Evolutionary conservation across 1,140 invertebrate genomes (phyloP).

Genomic region (Pogonomyrmex californicus): DNA sequence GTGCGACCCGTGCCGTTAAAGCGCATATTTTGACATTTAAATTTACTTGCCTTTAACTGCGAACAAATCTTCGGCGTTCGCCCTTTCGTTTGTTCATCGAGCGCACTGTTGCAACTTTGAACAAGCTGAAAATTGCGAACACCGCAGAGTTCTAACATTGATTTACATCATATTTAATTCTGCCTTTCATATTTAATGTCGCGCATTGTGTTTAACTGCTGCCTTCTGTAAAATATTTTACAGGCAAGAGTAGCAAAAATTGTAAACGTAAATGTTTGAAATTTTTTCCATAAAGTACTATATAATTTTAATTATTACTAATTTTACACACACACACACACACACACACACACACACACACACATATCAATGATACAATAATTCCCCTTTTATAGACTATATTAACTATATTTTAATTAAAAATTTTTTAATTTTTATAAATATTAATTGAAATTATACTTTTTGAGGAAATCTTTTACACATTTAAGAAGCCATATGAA

Average conservation of each 20-base stretch:
- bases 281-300: background rate
- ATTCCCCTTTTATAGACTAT: background rate
- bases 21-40: constrained; percentile 86
- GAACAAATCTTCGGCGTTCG: constrained; percentile 62
- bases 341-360: too few relatives aligned
- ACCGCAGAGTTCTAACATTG: background rate
- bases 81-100: constrained; percentile 20
- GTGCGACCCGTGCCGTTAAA: constrained; percentile 74
- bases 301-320: background rate
- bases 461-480: constrained; percentile 15
- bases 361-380: background rate
- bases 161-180: constrained; percentile 34
- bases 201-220: constrained; percentile 12
- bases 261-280: constrained; percentile 1
- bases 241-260: background rate
- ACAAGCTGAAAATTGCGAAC: constrained; percentile 26
- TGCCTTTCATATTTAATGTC: constrained; percentile 33
- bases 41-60: constrained; percentile 76
- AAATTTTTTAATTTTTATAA: background rate
- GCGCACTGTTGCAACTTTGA: background rate
- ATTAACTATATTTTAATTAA: constrained; percentile 1
- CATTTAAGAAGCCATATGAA: constrained; percentile 41
- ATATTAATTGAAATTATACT: constrained; percentile 31
- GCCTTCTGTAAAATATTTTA: constrained; percentile 24
- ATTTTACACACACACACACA: background rate